These are phyloP conservation scores for Nudaria mundana DNA, from an alignment of 2,888 invertebrate species.

Conservation along the genomic window DNA sequence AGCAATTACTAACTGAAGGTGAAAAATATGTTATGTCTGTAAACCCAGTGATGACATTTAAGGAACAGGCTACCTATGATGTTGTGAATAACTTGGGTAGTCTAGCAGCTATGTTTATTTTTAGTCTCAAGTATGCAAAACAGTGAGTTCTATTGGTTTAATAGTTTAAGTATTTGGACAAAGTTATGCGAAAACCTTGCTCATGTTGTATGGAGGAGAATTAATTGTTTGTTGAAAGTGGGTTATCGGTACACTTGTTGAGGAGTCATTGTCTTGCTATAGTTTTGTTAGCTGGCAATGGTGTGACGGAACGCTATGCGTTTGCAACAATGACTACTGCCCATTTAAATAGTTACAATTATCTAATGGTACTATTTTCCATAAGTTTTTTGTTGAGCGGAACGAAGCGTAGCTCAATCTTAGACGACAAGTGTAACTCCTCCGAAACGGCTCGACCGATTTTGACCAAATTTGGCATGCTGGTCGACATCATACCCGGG, in stretches of 20 bases:
- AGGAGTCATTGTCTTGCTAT: conserved; percentile 95
- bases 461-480: no score
- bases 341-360: conserved; percentile 95
- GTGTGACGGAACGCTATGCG: conserved; percentile 97
- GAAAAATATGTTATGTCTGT: conserved; percentile 99
- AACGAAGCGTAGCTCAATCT: no score
- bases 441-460: no score
- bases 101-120: conserved; percentile 96
- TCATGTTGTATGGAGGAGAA: conserved; percentile 93
- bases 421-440: no score
- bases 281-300: conserved; percentile 95
- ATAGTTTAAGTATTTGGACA: conserved; percentile 95
- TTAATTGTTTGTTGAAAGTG: conserved; percentile 87
- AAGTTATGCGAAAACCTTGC: conserved; percentile 92
- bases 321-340: conserved; percentile 96
- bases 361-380: conserved; percentile 94
- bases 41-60: conserved; percentile 94
- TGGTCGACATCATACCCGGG: no score
- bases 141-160: conserved; percentile 92
- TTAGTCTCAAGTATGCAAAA: conserved; percentile 96
- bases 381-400: conserved; percentile 89
- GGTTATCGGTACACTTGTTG: conserved; percentile 88
- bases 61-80: conserved; percentile 98
- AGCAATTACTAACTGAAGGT: conserved; percentile 98
- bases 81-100: conserved; percentile 98